A percentile compares a stretch with the other conserved stretches of the same genome.
Evolutionary conservation across 2,113 vertebrate genomes (phyloP).

Genomic region (Pelodiscus sinensis): DNA sequence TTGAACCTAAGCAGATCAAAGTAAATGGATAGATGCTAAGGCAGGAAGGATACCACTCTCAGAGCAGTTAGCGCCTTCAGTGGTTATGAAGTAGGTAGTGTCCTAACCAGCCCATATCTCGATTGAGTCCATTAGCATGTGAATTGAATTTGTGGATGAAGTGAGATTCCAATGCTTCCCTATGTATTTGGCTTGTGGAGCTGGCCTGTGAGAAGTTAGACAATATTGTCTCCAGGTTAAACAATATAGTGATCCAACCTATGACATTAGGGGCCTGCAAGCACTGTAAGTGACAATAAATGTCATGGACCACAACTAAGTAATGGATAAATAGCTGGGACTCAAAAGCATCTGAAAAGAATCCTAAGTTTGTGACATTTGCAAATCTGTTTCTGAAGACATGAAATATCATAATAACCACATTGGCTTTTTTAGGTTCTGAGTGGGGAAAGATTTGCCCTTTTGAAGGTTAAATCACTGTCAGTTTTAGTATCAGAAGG

Average conservation of each 20-base stretch:
- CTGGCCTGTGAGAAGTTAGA: too few species aligned
- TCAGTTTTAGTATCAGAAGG: conserved; percentile 46
- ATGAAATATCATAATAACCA: conserved; percentile 71
- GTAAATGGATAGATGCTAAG: too few species aligned
- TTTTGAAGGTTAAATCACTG: conserved; percentile 76
- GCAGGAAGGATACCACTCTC: too few species aligned
- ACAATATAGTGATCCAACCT: conserved; percentile 33
- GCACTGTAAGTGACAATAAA: conserved; percentile 58
- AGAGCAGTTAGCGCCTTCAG: too few species aligned
- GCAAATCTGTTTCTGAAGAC: conserved; percentile 72
- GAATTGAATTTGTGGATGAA: too few species aligned
- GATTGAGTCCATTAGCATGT: too few species aligned
- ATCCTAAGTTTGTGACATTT: conserved; percentile 66
- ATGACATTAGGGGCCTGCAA: conserved; percentile 52
- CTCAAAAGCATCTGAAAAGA: conserved; percentile 64
- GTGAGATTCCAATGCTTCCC: too few species aligned
- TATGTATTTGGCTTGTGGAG: too few species aligned
- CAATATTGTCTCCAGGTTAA: neutral
- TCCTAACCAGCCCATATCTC: too few species aligned
- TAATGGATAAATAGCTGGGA: conserved; percentile 56
- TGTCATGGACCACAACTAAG: conserved; percentile 51
- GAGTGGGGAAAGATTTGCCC: conserved; percentile 62
- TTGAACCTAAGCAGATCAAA: too few species aligned
- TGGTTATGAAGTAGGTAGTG: too few species aligned
- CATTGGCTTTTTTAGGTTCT: conserved; percentile 50